Percentiles rank a stretch among this genome's conserved stretches.
Conservation (phyloP, 64 coral and sea anemone species). For the Pocillopora damicornis region DNA sequence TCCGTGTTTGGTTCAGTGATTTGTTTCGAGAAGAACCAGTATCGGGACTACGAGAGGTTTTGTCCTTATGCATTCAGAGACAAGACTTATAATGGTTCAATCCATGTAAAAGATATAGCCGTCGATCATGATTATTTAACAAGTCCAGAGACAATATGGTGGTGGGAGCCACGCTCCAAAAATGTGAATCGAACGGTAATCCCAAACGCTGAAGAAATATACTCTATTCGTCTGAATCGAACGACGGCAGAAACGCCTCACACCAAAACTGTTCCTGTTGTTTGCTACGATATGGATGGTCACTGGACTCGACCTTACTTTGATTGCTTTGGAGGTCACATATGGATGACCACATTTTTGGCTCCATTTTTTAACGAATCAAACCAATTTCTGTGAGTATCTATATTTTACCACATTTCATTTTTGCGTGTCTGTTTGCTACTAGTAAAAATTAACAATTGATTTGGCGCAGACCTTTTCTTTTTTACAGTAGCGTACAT, state of each 20-base stretch:
- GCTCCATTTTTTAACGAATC: slow-evolving; percentile 66
- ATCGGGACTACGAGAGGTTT: slow-evolving; percentile 41
- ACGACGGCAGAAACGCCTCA: background rate
- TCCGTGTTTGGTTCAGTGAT: slow-evolving; percentile 55
- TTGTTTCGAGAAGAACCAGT: slow-evolving; percentile 60
- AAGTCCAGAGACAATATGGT: slow-evolving; percentile 53
- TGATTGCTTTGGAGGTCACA: slow-evolving; percentile 63
- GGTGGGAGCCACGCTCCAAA: slow-evolving; percentile 27
- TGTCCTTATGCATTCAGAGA: slow-evolving; percentile 60
- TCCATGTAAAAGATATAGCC: slow-evolving; percentile 55
- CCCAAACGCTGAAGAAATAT: slow-evolving; percentile 27
- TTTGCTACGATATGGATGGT: slow-evolving; percentile 19
- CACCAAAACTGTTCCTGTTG: slow-evolving; percentile 17
- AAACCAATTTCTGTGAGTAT: slow-evolving; percentile 59
- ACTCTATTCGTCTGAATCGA: slow-evolving; percentile 35
- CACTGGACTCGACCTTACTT: slow-evolving; percentile 66
- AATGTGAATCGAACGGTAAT: background rate
- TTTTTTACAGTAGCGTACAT: background rate
- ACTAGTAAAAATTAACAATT: background rate
- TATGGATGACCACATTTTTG: slow-evolving; percentile 65
- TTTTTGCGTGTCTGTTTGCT: background rate
- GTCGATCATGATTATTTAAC: slow-evolving; percentile 55
- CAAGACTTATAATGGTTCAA: slow-evolving; percentile 9
- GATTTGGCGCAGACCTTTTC: background rate
- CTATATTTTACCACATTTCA: background rate